A percentile compares a stretch with the other conserved stretches of the same genome.
phyloP scores from a whole-genome alignment of 2,888 invertebrate species.

The Callimorpha dominula region DNA sequence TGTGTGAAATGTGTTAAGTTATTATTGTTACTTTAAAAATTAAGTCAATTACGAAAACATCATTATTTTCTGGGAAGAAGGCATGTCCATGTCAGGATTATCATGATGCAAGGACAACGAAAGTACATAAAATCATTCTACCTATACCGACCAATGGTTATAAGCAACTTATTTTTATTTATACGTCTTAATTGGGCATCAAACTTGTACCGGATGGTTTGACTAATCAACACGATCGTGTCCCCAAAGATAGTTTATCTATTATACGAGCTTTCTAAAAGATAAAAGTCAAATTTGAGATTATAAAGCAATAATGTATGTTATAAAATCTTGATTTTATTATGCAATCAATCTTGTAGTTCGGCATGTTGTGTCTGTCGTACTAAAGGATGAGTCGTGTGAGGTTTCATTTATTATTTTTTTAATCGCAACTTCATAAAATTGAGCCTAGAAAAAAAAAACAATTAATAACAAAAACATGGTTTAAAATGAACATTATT shows the following conservation, averaged over 20 bases:
- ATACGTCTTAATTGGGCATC: conserved; percentile 67
- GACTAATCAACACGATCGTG: conserved; percentile 80
- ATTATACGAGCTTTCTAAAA: conserved; percentile 77
- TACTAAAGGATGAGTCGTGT: conserved; percentile 62
- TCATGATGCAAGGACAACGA: too few relatives aligned
- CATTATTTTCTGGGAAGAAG: too few relatives aligned
- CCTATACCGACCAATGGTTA: conserved; percentile 6
- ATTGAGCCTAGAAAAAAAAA: neutral
- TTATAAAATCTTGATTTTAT: conserved; percentile 82
- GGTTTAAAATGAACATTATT: neutral
- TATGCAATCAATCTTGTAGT: conserved; percentile 83
- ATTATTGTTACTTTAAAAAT: too few relatives aligned
- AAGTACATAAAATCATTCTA: too few relatives aligned
- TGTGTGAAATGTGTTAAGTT: too few relatives aligned
- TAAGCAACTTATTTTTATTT: conserved; percentile 65
- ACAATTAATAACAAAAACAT: neutral
- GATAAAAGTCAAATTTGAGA: conserved; percentile 83
- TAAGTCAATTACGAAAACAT: too few relatives aligned
- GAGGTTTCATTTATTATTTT: conserved; percentile 64
- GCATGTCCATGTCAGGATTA: too few relatives aligned
- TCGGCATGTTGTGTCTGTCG: conserved; percentile 63
- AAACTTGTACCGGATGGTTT: conserved; percentile 57
- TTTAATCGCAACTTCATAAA: conserved; percentile 36
- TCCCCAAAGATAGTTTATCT: conserved; percentile 78
- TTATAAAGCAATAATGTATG: conserved; percentile 80